A percentile compares a stretch with the other conserved stretches of the same genome.
phyloP scores from a whole-genome alignment of 1,140 invertebrate genomes.

The Ostrea edulis region DNA sequence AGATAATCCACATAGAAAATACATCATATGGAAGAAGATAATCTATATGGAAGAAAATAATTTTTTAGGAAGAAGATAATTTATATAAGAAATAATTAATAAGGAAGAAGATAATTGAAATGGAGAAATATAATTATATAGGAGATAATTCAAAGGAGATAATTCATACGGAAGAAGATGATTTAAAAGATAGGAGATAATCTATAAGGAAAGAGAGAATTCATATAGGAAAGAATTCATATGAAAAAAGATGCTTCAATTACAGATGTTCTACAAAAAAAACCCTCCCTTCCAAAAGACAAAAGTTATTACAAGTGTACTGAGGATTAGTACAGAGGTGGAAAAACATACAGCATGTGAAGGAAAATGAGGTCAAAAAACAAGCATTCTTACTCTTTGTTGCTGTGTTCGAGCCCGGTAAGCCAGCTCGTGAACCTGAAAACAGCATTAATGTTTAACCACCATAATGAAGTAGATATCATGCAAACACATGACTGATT shows the following conservation, averaged over 20 bases:
- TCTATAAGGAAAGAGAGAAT: too few species aligned
- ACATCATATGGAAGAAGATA: too few species aligned
- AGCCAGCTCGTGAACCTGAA: slow-evolving; percentile 34
- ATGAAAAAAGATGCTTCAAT: background rate
- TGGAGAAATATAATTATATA: too few species aligned
- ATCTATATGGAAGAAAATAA: too few species aligned
- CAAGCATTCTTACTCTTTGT: slow-evolving; percentile 24
- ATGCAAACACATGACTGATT: background rate
- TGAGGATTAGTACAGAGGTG: background rate
- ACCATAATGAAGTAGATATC: background rate
- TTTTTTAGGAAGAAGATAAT: too few species aligned
- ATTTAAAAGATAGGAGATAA: too few species aligned
- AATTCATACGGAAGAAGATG: too few species aligned
- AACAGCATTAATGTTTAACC: slow-evolving; percentile 19
- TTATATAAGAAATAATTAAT: too few species aligned
- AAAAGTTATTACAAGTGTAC: background rate
- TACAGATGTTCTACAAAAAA: background rate
- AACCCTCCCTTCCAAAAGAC: background rate
- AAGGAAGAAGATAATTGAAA: too few species aligned
- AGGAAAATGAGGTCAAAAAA: slow-evolving; percentile 31
- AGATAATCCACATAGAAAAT: too few species aligned
- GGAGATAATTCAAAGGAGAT: too few species aligned
- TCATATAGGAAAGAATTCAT: background rate
- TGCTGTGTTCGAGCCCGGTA: background rate
- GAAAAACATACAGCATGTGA: slow-evolving; percentile 12